Evolutionary conservation across 92 coral and sea anemone species (phyloP), one percentile per base, ranked within the genome.

Genomic region (Bergia puertoricense): DNA sequence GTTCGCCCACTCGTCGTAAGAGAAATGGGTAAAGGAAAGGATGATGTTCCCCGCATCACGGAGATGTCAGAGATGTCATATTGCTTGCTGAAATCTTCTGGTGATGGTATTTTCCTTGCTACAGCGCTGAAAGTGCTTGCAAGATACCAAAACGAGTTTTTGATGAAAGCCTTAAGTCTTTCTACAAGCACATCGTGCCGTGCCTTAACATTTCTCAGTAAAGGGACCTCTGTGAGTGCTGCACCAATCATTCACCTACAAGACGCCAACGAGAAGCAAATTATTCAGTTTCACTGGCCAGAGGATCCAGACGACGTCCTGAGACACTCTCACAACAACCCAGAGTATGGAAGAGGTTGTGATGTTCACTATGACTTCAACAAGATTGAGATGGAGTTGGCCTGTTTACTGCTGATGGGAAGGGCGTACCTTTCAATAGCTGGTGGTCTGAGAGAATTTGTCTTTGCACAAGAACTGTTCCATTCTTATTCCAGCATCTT

Each of bases 311-410:
- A 88, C 3, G 81, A 81, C 5, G 48, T 88, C 45, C 81, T 88
- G 79, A 80, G 20, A 41, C 81, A 88, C 81, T 51, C 88, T 37
- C 87, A 88, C 46, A 80, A 88, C 62, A 80, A 80, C 42, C 86
- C 91, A 88, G 74, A 81, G 67, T 88, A 88, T 81, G 91, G 91
- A 68, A 39, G 13, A 65, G 91, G 91, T 1, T 14, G 38, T n/a
- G 84, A 80, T 15, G 40, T 80, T 48, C 84, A 80, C 41, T 80
- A 80, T 48, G 68, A 80, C 10, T 80, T 80, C n/a, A 68, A 57
- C 4, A 80, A 48, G 84, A 80, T 80, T 48, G 84, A 80, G 84
- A 80, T 57, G 62, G 84, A 48, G 62, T 48, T 80, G 43, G 84
- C 84, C 39, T 9, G 66, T 48, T 48, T 37, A 10, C 54, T 80